Conservation (phyloP, 2,113 vertebrate species). For the Cettia cetti region DNA sequence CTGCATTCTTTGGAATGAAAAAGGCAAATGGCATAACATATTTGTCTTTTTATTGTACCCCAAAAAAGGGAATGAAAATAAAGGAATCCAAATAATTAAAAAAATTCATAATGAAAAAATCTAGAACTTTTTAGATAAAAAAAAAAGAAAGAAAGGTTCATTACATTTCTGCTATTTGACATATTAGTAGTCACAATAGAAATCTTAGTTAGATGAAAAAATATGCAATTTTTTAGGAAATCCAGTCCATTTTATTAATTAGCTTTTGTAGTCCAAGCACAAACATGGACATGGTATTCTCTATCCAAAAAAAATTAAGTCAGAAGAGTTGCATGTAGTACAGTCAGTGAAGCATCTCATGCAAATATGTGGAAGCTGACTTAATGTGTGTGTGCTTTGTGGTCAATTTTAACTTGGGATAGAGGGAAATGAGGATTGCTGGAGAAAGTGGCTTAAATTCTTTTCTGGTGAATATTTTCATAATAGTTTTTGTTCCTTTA, state of each 20-base stretch:
- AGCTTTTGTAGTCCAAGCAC: not conserved
- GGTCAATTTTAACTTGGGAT: not conserved
- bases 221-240: not conserved
- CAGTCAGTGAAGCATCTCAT: not conserved
- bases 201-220: not conserved
- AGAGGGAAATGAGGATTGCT: not conserved
- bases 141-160: not conserved
- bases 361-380: not conserved
- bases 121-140: not conserved
- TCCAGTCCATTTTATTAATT: not conserved
- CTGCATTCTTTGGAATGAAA: not conserved
- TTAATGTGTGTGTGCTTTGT: fast-evolving
- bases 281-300: not conserved
- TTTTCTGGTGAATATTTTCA: not conserved
- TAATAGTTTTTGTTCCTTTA: not conserved
- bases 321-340: not conserved
- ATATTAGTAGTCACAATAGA: not conserved
- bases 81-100: not conserved
- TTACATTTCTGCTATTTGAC: not conserved
- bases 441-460: not conserved
- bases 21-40: not conserved
- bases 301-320: not conserved
- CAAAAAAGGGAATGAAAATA: not conserved
- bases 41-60: not conserved
- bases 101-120: not conserved